Percentiles rank a stretch among this genome's conserved stretches.
Evolutionary conservation across 2,797 vertebrate species (phyloP).

Genomic region (Channa striata): DNA sequence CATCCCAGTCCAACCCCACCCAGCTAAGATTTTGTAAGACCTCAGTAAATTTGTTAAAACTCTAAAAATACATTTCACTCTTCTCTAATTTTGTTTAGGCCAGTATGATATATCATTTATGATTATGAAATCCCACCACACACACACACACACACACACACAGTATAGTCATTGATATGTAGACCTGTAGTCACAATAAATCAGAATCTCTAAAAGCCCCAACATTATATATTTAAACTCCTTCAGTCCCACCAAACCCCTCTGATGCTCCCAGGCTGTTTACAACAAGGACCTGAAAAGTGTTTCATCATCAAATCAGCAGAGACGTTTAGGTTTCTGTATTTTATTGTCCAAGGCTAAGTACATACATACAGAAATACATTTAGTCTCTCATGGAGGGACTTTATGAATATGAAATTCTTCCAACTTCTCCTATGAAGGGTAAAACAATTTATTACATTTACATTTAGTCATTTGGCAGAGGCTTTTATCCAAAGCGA

Average conservation of each 20-base stretch:
- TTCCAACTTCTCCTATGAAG: slow-evolving; percentile 15
- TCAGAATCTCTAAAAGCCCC: background rate
- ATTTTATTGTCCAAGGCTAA: background rate
- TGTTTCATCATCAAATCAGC: background rate
- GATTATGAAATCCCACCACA: no score
- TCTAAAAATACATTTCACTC: background rate
- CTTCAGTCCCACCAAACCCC: background rate
- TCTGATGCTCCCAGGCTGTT: background rate
- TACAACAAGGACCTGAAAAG: background rate
- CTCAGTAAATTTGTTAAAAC: background rate
- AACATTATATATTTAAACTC: background rate
- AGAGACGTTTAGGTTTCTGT: no score
- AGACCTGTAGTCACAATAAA: background rate
- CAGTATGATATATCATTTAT: no score
- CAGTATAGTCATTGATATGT: no score
- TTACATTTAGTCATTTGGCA: no score
- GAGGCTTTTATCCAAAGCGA: no score
- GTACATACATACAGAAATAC: background rate
- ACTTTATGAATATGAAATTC: slow-evolving; percentile 10
- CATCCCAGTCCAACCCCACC: background rate
- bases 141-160: no score
- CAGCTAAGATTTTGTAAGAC: background rate
- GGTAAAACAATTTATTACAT: slow-evolving; percentile 26
- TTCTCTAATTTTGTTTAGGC: no score
- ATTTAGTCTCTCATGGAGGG: background rate